phyloP scores from a whole-genome alignment of 2,888 invertebrate species.

The Drosophila diplacantha region DNA sequence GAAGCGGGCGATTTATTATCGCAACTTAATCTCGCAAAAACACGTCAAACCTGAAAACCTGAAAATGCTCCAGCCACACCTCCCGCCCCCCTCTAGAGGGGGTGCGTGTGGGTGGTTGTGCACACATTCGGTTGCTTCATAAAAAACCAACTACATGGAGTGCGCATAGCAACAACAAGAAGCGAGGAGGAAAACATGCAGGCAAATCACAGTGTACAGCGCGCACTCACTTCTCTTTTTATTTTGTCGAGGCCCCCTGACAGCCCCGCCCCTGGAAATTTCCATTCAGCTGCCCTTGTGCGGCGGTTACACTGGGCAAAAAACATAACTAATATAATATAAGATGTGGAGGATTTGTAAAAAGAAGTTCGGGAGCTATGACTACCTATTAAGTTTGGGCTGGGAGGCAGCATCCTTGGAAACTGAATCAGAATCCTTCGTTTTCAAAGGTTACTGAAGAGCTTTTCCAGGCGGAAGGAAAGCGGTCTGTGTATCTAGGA shows the following conservation, averaged over 20 bases:
- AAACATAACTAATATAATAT: no score
- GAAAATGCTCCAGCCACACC: conserved; percentile 20
- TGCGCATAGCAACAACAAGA: conserved; percentile 13
- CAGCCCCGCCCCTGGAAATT: conserved; percentile 13
- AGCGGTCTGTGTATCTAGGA: no score
- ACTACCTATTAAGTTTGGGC: no score
- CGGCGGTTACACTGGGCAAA: not conserved
- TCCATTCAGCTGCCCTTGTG: conserved; percentile 31
- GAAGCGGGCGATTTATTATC: conserved; percentile 35
- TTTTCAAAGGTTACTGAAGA: no score
- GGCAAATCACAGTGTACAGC: conserved; percentile 37
- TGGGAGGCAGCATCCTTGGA: no score
- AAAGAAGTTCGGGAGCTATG: no score
- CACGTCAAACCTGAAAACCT: conserved; percentile 38
- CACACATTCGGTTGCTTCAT: conserved; percentile 23
- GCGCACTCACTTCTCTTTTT: not conserved
- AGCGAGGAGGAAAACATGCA: conserved; percentile 13
- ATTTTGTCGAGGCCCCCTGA: not conserved
- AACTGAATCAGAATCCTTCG: no score
- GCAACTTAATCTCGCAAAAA: conserved; percentile 36
- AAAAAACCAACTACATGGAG: conserved; percentile 33
- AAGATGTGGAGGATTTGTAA: no score
- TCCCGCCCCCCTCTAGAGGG: not conserved
- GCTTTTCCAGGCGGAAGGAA: no score
- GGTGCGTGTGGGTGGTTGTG: not conserved